phyloP scores from a whole-genome alignment of 2,797 vertebrate genomes.

The Chaenodraco wilsoni region DNA sequence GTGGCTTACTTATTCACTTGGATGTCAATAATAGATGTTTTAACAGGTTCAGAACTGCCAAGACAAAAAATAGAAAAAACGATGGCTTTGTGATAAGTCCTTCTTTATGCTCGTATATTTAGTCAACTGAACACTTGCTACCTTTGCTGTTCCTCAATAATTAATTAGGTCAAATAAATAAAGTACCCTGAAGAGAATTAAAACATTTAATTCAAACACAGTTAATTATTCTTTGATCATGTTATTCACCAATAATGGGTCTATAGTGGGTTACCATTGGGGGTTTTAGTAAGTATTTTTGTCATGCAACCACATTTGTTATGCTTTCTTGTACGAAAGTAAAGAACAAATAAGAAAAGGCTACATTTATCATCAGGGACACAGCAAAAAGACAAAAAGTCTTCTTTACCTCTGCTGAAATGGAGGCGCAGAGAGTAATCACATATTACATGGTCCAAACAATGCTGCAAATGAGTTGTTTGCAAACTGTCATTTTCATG shows the following conservation, averaged over 20 bases:
- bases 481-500: conserved; percentile 50
- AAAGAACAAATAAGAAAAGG: conserved; percentile 7
- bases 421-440: conserved; percentile 48
- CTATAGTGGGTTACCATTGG: not conserved
- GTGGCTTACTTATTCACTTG: conserved; percentile 9
- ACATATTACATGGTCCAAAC: conserved; percentile 54
- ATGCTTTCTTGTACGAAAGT: not conserved
- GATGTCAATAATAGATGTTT: conserved; percentile 31
- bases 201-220: not conserved
- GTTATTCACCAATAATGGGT: not conserved
- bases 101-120: conserved; percentile 31
- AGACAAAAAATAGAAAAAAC: conserved; percentile 3
- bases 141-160: not conserved
- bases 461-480: conserved; percentile 61
- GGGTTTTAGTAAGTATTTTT: not conserved
- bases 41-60: conserved; percentile 11
- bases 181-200: conserved; percentile 1
- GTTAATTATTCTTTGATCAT: conserved; percentile 24
- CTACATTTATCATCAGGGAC: conserved; percentile 21
- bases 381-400: not conserved
- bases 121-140: conserved; percentile 27
- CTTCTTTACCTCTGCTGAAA: conserved; percentile 17
- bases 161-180: conserved; percentile 36
- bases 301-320: not conserved
- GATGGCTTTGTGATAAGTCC: conserved; percentile 13